Evolutionary conservation across 2,113 vertebrate genomes (phyloP), one percentile per base, ranked within the genome.

Genomic region (Patagioenas fasciata): DNA sequence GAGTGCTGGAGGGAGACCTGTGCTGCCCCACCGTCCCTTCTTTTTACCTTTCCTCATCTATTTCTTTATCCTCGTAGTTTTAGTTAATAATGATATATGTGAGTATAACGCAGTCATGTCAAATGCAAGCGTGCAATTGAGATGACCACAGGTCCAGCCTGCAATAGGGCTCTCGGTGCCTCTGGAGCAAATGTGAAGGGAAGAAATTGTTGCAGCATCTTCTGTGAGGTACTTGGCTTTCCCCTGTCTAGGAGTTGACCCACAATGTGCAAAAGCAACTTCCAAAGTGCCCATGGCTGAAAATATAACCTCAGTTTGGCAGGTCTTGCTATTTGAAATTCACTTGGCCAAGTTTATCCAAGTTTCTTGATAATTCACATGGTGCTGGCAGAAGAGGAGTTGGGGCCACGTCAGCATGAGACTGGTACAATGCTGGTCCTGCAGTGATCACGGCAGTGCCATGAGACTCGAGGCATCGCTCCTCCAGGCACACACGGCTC

Each of bases 281-380:
- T 54, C 29, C 25, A 13, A n/a, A 56, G 16, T 26, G 10, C 29
- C 16, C 18, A 34, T 4, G 3, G 13, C 23, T 66, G 65, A 88
- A 57, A 88, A 61, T 16, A 66, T 14, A 25, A 93, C 51, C 29
- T 69, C 54, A 19, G 5, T 48, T 78, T 66, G 65, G 54, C 29
- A 69, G 19, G 13, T 80, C 29, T 73, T 69, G 34, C 36, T 44
- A 51, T 78, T 50, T 81, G 25, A 78, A 88, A 74, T 81, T 75
- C 13, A 48, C 40, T 84, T 72, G 57, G 40, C 19, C 34, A 38
- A 36, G 38, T 36, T 87, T 47, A 29, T 80, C 28, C 62, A 80
- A 54, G 58, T 72, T 72, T n/a, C 19, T 40, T 2, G 1, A n/a
- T 60, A 54, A 21, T 61, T 72, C n/a, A 16, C 0, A 0, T 60